Percentiles rank a stretch among this genome's conserved stretches.
phyloP scores from a whole-genome alignment of 2,888 invertebrate genomes.

The Eupeodes luniger region DNA sequence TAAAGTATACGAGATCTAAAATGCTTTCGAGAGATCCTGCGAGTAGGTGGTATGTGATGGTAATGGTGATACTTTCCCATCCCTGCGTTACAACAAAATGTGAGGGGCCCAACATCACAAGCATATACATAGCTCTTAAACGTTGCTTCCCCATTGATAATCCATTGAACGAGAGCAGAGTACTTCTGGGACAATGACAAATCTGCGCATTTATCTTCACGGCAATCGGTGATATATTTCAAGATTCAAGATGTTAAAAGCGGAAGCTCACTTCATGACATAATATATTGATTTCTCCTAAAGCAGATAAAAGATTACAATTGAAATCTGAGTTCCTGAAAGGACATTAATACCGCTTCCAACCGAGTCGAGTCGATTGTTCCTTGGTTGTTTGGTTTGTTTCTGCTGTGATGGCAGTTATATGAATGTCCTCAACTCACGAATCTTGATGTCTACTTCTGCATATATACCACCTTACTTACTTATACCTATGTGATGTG shows the following conservation, averaged over 20 bases:
- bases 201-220: conserved; percentile 74
- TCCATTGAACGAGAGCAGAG: conserved; percentile 69
- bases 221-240: conserved; percentile 74
- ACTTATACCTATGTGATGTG: too few species aligned
- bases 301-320: conserved; percentile 71
- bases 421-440: not conserved
- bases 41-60: not conserved
- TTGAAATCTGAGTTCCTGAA: conserved; percentile 66
- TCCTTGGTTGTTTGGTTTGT: conserved; percentile 22
- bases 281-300: conserved; percentile 74
- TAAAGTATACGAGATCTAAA: not conserved
- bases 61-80: conserved; percentile 19
- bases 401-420: not conserved
- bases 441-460: not conserved
- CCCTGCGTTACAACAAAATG: not conserved
- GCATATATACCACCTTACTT: not conserved
- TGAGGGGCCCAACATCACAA: conserved; percentile 5
- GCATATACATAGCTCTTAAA: conserved; percentile 47
- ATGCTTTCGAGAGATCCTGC: conserved; percentile 21
- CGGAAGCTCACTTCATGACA: conserved; percentile 72
- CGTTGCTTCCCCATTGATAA: conserved; percentile 65
- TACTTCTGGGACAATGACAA: conserved; percentile 74
- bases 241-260: conserved; percentile 75
- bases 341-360: conserved; percentile 61
- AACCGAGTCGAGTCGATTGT: conserved; percentile 15